Evolutionary conservation across 2,113 vertebrate genomes (phyloP).

Genomic region (Microtus montanus): DNA sequence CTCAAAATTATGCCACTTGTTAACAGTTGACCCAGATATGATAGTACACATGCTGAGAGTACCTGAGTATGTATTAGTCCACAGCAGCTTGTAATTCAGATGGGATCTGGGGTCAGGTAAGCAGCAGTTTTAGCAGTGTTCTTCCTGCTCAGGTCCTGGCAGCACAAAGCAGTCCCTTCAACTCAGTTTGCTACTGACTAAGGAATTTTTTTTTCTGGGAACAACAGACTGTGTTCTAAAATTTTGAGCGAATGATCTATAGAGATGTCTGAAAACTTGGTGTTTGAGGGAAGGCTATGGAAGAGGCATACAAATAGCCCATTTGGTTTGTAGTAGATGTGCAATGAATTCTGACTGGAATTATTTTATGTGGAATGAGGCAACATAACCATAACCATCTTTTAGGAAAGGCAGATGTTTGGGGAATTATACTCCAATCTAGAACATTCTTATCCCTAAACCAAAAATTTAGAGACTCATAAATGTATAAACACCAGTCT

Average conservation of each 20-base stretch:
- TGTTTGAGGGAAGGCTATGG: not conserved
- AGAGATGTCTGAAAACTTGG: not conserved
- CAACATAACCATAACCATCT: not conserved
- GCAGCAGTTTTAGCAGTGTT: not conserved
- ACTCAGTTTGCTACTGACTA: not conserved
- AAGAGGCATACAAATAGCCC: not conserved
- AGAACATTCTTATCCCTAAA: not conserved
- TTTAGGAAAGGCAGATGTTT: not conserved
- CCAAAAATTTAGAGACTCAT: not conserved
- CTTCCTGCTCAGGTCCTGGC: not conserved
- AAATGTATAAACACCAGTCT: not conserved
- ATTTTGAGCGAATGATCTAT: not conserved
- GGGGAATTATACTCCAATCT: not conserved
- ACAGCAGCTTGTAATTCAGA: not conserved
- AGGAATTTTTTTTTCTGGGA: slow-evolving; percentile 8
- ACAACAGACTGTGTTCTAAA: not conserved
- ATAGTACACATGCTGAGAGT: not conserved
- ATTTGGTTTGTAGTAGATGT: not conserved
- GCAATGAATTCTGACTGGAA: not conserved
- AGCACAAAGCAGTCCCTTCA: not conserved
- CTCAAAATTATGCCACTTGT: slow-evolving; percentile 20
- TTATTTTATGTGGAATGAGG: not conserved
- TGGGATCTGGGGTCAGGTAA: not conserved
- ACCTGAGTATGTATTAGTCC: not conserved
- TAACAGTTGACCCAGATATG: slow-evolving; percentile 33